Percentiles rank a stretch among this genome's conserved stretches.
phyloP scores from a whole-genome alignment of 1,140 invertebrate genomes.

The Thrips palmi region DNA sequence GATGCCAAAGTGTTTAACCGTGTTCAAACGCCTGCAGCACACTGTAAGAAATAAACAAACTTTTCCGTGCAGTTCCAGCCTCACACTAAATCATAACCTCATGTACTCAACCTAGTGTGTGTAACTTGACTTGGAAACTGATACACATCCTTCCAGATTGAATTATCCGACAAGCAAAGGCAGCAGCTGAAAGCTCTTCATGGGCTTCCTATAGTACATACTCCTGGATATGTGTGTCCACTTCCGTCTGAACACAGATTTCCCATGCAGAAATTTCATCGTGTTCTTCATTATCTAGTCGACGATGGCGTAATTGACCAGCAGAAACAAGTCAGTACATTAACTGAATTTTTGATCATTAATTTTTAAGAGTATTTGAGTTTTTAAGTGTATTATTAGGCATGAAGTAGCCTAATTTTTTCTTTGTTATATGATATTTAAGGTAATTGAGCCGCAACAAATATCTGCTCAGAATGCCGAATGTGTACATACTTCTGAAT shows the following conservation, averaged over 20 bases:
- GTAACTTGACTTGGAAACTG: too few species aligned
- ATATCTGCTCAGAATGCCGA: constrained; percentile 14
- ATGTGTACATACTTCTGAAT: constrained; percentile 18
- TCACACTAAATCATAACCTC: too few species aligned
- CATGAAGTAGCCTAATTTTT: too few species aligned
- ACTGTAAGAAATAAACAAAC: too few species aligned
- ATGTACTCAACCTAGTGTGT: too few species aligned
- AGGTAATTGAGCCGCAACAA: constrained; percentile 18
- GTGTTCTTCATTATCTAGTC: constrained; percentile 18
- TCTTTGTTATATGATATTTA: constrained; percentile 6
- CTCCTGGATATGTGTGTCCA: constrained; percentile 21
- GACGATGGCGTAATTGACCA: constrained; percentile 19
- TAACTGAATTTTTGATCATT: too few species aligned
- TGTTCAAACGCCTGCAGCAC: too few species aligned
- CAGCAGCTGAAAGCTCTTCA: constrained; percentile 9
- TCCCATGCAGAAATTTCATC: constrained; percentile 23
- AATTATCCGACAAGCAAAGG: too few species aligned
- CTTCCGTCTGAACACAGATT: constrained; percentile 21
- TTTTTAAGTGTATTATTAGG: constrained; percentile 7
- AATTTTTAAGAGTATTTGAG: neutral
- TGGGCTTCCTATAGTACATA: constrained; percentile 21
- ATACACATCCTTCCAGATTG: too few species aligned
- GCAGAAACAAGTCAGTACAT: constrained; percentile 15
- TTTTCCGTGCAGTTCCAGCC: too few species aligned
- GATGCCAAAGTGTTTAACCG: too few species aligned